Percentiles rank a stretch among this genome's conserved stretches.
Evolutionary conservation across 2,113 vertebrate species (phyloP).

Genomic region (Myrmecobius fasciatus): DNA sequence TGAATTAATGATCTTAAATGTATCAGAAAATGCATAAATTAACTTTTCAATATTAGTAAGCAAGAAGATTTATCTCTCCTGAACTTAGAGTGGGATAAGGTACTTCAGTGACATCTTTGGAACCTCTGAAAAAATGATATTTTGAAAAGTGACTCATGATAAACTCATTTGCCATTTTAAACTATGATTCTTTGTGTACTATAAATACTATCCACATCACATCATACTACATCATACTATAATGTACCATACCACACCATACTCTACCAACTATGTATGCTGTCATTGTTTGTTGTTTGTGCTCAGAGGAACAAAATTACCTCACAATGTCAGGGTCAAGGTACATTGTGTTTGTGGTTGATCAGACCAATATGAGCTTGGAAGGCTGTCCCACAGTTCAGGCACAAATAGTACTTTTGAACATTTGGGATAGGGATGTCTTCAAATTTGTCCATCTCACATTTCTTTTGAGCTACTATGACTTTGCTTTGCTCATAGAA

Average conservation of each 20-base stretch:
- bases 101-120: neutral
- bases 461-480: neutral
- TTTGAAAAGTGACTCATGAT: neutral
- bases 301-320: neutral
- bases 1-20: neutral
- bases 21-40: neutral
- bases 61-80: neutral
- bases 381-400: neutral
- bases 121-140: neutral
- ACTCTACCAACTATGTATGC: too few species aligned
- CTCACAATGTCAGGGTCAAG: neutral
- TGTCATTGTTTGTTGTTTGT: neutral
- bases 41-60: neutral
- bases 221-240: too few species aligned
- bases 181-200: neutral
- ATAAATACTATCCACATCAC: neutral
- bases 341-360: neutral
- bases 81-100: neutral
- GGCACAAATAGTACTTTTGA: neutral
- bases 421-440: neutral
- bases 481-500: neutral
- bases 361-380: neutral
- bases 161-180: neutral
- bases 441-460: neutral
- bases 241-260: too few species aligned